phyloP scores from a whole-genome alignment of 2,113 vertebrate genomes.

The Hipposideros armiger region DNA sequence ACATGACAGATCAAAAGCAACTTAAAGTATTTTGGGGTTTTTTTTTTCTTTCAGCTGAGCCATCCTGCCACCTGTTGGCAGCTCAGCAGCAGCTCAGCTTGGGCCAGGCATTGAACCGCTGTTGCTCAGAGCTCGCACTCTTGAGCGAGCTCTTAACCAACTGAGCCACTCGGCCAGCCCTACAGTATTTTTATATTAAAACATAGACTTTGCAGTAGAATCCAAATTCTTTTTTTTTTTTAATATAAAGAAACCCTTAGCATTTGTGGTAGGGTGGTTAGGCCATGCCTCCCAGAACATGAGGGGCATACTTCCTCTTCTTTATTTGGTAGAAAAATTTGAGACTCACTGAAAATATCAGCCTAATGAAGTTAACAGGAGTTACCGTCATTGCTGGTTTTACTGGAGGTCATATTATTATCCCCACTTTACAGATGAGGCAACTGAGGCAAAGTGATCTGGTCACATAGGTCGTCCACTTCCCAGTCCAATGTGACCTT shows the following conservation, averaged over 20 bases:
- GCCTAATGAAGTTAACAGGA: background rate
- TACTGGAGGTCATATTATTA: background rate
- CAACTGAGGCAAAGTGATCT: background rate
- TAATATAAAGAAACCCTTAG: background rate
- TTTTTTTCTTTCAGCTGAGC: too few relatives aligned
- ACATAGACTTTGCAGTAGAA: background rate
- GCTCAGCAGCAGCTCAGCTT: too few relatives aligned
- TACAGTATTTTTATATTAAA: conserved; percentile 26
- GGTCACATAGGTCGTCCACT: background rate
- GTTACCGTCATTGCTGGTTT: background rate
- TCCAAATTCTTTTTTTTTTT: background rate
- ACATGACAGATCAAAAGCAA: conserved; percentile 1
- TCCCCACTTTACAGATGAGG: background rate
- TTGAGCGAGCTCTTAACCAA: too few relatives aligned
- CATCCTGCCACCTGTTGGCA: too few relatives aligned
- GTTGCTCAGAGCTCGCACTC: too few relatives aligned
- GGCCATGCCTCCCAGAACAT: background rate
- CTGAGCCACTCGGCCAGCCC: too few relatives aligned
- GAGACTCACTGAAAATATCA: background rate
- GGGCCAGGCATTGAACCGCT: too few relatives aligned
- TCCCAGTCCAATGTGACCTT: background rate
- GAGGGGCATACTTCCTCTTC: background rate
- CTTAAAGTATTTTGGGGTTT: background rate
- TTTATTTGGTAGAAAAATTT: background rate
- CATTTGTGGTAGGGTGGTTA: background rate